These are phyloP conservation scores for Yponomeuta evonymella DNA, from an alignment of 2,888 invertebrate species.

Conservation along the genomic window DNA sequence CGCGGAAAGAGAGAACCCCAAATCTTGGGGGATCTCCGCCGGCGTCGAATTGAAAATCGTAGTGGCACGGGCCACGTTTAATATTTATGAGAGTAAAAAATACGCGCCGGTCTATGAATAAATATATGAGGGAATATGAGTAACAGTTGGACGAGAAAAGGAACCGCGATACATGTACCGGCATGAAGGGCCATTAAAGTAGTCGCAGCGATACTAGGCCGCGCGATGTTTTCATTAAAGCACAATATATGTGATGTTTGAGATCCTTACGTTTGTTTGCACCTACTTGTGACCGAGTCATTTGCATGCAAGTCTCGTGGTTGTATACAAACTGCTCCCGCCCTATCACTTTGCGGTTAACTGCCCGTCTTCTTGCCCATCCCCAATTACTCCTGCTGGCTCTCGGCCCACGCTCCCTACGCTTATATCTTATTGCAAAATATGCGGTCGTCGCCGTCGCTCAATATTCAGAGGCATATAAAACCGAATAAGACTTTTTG, in stretches of 20 bases:
- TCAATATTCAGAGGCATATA: slow-evolving; percentile 65
- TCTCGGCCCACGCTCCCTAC: slow-evolving; percentile 25
- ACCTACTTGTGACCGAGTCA: background rate
- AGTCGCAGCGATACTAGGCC: background rate
- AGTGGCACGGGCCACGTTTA: slow-evolving; percentile 52
- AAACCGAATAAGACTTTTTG: slow-evolving; percentile 52
- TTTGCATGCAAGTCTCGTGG: slow-evolving; percentile 13
- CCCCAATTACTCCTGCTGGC: slow-evolving; percentile 20
- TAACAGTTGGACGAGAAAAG: slow-evolving; percentile 1
- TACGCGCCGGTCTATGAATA: slow-evolving; percentile 56
- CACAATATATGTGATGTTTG: too few relatives aligned
- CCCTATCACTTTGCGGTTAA: slow-evolving; percentile 12
- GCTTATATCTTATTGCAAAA: slow-evolving; percentile 46
- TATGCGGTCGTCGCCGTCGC: slow-evolving; percentile 37
- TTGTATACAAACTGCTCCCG: slow-evolving; percentile 8
- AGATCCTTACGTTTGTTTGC: too few relatives aligned
- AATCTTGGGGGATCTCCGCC: slow-evolving; percentile 62
- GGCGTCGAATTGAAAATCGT: slow-evolving; percentile 69
- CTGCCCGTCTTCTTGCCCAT: slow-evolving; percentile 8
- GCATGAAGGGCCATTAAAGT: background rate
- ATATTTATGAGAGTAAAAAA: slow-evolving; percentile 70
- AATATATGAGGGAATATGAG: slow-evolving; percentile 35
- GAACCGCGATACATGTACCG: background rate
- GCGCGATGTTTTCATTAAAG: too few relatives aligned
- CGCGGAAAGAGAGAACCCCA: slow-evolving; percentile 62